phyloP scores from a whole-genome alignment of 2,888 invertebrate species.

The Drosophila affinis region DNA sequence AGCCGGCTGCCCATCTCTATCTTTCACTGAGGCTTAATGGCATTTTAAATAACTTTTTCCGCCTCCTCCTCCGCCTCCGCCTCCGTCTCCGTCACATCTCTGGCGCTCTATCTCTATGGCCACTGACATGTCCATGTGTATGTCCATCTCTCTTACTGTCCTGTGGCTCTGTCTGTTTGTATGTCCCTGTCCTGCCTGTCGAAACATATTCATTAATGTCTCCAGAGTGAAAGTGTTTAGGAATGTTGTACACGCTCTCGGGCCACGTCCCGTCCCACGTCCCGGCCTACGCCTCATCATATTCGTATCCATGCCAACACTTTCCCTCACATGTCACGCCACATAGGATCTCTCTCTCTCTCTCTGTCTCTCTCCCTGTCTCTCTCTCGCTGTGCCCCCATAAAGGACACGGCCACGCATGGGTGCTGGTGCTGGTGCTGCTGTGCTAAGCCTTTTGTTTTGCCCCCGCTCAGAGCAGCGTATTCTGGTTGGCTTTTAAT shows the following conservation, averaged over 20 bases:
- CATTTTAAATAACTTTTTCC: conserved; percentile 71
- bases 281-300: conserved; percentile 18
- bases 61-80: background rate
- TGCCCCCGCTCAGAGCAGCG: conserved; percentile 11
- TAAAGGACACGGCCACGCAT: conserved; percentile 13
- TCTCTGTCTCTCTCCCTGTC: too few species aligned
- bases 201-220: conserved; percentile 71
- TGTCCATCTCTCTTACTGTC: background rate
- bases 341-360: conserved; percentile 3
- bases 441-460: conserved; percentile 38
- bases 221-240: conserved; percentile 67
- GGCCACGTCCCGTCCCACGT: conserved; percentile 41
- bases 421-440: background rate
- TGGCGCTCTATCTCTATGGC: background rate
- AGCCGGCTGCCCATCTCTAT: conserved; percentile 56
- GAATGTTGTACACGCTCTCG: conserved; percentile 64
- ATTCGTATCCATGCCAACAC: conserved; percentile 2
- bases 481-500: conserved; percentile 51
- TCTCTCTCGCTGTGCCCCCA: background rate
- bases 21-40: conserved; percentile 59
- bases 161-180: conserved; percentile 11
- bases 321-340: conserved; percentile 11
- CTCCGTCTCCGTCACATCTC: background rate
- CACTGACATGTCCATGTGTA: conserved; percentile 3
- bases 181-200: conserved; percentile 28